A percentile compares a stretch with the other conserved stretches of the same genome.
Evolutionary conservation across 2,888 invertebrate species (phyloP).

Genomic region (Theodoxus fluviatilis): DNA sequence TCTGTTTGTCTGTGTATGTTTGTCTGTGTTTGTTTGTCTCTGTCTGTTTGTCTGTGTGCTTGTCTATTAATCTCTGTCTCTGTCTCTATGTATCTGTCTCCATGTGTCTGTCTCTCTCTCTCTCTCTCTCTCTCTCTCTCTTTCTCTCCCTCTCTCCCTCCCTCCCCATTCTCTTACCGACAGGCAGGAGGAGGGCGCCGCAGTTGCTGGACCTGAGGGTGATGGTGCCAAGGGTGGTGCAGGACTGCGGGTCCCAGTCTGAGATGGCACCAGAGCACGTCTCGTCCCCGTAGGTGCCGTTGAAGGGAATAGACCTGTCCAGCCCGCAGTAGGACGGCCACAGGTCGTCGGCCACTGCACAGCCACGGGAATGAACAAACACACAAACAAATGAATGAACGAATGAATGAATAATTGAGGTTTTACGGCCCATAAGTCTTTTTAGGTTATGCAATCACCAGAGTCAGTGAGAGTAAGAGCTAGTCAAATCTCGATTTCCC

Average conservation of each 20-base stretch:
- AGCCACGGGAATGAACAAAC: not conserved
- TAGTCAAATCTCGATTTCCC: too few species aligned
- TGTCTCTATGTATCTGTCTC: too few species aligned
- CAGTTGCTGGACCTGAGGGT: constrained; percentile 43
- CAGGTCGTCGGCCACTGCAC: constrained; percentile 41
- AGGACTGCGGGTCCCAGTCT: constrained; percentile 57
- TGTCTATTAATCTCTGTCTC: too few species aligned
- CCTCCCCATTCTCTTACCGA: constrained; percentile 25
- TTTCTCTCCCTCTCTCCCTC: not conserved
- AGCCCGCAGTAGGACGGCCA: constrained; percentile 55
- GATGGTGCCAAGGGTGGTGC: constrained; percentile 45
- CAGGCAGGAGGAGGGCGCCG: constrained; percentile 30
- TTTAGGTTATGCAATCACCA: too few species aligned
- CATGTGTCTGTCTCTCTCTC: too few species aligned
- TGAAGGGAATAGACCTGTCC: constrained; percentile 49
- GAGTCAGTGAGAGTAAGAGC: too few species aligned
- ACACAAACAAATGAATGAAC: too few species aligned
- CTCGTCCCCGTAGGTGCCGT: constrained; percentile 47
- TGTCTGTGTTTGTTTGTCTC: constrained; percentile 12
- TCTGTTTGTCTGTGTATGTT: not conserved
- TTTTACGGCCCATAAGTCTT: too few species aligned
- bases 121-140: not conserved
- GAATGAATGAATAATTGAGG: too few species aligned
- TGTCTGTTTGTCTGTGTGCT: too few species aligned
- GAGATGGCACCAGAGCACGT: constrained; percentile 53